These are phyloP conservation scores for Xenus cinereus DNA, from an alignment of 2,113 vertebrate species.

Conservation along the genomic window DNA sequence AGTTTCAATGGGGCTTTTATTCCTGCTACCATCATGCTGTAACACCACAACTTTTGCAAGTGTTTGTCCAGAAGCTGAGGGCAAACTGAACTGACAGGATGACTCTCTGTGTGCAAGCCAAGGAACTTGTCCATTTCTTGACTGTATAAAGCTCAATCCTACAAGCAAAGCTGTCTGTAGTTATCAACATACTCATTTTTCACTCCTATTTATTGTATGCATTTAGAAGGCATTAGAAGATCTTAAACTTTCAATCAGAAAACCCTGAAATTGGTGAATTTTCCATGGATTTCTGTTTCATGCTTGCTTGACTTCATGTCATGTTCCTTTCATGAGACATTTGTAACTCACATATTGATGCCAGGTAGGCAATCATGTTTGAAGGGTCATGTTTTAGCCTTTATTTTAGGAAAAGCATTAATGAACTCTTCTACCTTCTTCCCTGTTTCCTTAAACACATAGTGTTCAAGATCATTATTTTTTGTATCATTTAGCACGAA, in stretches of 20 bases:
- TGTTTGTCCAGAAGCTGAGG: background rate
- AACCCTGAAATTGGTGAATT: background rate
- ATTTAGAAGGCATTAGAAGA: background rate
- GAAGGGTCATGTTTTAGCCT: background rate
- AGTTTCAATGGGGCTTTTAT: background rate
- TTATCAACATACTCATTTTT: too few species aligned
- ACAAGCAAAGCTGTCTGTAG: too few species aligned
- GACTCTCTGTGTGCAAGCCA: background rate
- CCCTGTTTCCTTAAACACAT: background rate
- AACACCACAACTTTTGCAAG: background rate
- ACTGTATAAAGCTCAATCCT: too few species aligned
- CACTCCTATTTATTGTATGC: too few species aligned
- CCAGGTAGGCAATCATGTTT: background rate
- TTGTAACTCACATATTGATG: background rate
- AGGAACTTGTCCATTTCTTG: background rate
- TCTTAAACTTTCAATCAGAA: background rate
- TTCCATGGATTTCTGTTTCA: background rate
- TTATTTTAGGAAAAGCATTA: background rate
- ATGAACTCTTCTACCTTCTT: background rate
- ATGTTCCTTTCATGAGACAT: background rate
- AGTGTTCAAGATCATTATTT: background rate
- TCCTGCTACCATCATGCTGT: background rate
- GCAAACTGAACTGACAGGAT: background rate
- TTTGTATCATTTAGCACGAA: background rate
- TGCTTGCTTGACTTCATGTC: background rate